These are phyloP conservation scores for Plumapathes pennacea DNA, from an alignment of 92 coral and sea anemone species.

Conservation along the genomic window DNA sequence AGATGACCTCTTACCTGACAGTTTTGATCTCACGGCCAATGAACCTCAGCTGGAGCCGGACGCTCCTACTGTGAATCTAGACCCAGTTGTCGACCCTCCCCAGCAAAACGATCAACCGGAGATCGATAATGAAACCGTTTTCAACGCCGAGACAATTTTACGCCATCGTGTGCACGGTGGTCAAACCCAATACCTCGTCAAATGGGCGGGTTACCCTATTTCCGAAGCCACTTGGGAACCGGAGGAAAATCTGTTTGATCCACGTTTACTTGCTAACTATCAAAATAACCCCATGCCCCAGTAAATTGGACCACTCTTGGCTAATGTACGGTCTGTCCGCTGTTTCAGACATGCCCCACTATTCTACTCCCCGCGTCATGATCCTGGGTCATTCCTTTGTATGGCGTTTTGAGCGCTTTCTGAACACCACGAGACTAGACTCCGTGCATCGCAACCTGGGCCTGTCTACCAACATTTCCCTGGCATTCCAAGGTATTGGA, in stretches of 20 bases:
- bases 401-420: too few species aligned
- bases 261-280: too few species aligned
- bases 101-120: neutral
- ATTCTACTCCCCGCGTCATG: too few species aligned
- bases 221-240: conserved; percentile 20
- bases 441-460: neutral
- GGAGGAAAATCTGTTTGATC: conserved; percentile 1
- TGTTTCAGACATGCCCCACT: too few species aligned
- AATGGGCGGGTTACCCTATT: conserved; percentile 14
- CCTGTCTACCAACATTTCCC: neutral
- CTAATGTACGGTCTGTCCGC: too few species aligned
- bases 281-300: too few species aligned
- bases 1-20: too few species aligned
- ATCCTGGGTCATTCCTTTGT: too few species aligned
- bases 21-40: too few species aligned
- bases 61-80: neutral
- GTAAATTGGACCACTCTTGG: too few species aligned
- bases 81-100: too few species aligned
- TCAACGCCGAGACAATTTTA: conserved; percentile 14
- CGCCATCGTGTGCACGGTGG: conserved; percentile 1
- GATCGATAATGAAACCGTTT: conserved; percentile 1
- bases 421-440: neutral
- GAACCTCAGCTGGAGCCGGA: neutral
- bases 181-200: conserved; percentile 9
- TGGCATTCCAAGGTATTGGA: neutral